phyloP scores from a whole-genome alignment of 1,140 invertebrate genomes.

The Drosophila nebulosa region DNA sequence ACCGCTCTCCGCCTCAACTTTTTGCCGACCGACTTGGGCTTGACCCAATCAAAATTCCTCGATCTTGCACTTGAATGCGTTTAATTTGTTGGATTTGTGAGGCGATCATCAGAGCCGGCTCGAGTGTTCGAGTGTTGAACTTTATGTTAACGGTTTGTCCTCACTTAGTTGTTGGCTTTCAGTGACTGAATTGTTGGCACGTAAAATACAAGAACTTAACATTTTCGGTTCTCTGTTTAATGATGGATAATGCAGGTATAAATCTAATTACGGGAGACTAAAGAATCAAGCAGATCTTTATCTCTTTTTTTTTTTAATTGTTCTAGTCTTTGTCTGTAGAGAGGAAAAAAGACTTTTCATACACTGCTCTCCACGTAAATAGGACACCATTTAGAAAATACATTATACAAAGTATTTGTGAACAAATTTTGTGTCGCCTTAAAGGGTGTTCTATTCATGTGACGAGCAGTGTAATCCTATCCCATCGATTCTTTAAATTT shows the following conservation, averaged over 20 bases:
- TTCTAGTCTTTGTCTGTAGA: too few species aligned
- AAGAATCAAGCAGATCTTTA: too few species aligned
- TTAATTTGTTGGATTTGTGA: constrained; percentile 69
- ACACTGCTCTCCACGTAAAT: too few species aligned
- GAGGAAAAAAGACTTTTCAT: too few species aligned
- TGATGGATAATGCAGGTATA: not conserved
- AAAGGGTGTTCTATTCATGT: too few species aligned
- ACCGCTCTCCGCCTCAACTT: constrained; percentile 35
- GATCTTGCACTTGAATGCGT: constrained; percentile 75
- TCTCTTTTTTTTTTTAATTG: too few species aligned
- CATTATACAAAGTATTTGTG: too few species aligned
- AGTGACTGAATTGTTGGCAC: not conserved
- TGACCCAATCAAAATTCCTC: constrained; percentile 78
- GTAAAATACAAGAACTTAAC: not conserved
- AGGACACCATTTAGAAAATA: too few species aligned
- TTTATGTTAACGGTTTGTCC: constrained; percentile 23
- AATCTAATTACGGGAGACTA: not conserved
- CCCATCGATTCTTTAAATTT: too few species aligned
- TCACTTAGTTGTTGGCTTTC: not conserved
- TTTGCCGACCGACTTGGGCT: constrained; percentile 56
- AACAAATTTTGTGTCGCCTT: too few species aligned
- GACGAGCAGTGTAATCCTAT: too few species aligned
- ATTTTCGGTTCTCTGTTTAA: not conserved
- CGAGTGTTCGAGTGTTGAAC: constrained; percentile 51
- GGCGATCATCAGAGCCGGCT: constrained; percentile 1